Percentiles rank a stretch among this genome's conserved stretches.
Conservation (phyloP, 1,140 invertebrate genomes). For the Temnothorax curvispinosus region DNA sequence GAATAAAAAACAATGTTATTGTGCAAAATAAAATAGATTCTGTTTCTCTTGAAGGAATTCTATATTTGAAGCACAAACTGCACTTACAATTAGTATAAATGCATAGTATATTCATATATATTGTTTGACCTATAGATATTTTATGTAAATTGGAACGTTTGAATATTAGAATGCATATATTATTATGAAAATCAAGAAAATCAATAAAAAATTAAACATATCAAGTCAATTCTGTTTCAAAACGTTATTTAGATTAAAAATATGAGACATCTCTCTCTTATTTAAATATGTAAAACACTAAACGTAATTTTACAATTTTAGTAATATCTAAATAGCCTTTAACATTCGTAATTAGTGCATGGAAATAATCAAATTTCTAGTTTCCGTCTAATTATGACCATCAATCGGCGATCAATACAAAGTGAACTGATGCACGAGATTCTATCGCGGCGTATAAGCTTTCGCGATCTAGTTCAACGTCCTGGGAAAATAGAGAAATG, state of each 20-base stretch:
- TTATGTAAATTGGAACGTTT: background rate
- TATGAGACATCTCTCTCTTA: too few species aligned
- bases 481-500: slow-evolving; percentile 40
- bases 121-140: background rate
- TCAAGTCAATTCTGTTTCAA: background rate
- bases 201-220: background rate
- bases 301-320: background rate
- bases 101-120: background rate
- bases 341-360: background rate
- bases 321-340: background rate
- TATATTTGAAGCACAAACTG: background rate
- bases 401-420: background rate
- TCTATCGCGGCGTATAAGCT: background rate
- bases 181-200: background rate
- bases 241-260: background rate
- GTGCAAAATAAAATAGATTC: slow-evolving; percentile 16
- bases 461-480: slow-evolving; percentile 16
- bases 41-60: background rate
- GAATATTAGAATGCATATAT: background rate
- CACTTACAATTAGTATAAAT: background rate
- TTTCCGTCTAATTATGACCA: background rate
- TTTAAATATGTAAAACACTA: background rate
- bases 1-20: slow-evolving; percentile 21
- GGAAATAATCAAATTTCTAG: background rate
- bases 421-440: background rate